These are phyloP conservation scores for Lates japonicus DNA, from an alignment of 2,797 vertebrate species.

Conservation along the genomic window DNA sequence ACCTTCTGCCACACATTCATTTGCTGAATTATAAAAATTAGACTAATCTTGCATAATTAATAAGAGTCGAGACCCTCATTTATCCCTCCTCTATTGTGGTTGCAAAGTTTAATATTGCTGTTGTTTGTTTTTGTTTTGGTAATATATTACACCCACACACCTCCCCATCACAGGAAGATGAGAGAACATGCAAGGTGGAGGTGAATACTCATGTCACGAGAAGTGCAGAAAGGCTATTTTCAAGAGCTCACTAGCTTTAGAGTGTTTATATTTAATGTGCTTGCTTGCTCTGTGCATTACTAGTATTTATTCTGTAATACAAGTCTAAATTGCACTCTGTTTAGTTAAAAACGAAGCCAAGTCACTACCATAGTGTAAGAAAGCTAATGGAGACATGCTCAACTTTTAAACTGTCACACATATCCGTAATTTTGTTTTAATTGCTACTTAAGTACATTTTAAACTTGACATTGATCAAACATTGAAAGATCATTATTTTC, in stretches of 20 bases:
- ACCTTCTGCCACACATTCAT: conserved; percentile 99
- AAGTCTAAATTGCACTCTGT: conserved; percentile 22
- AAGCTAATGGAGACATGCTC: conserved; percentile 20
- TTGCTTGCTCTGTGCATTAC: conserved; percentile 54
- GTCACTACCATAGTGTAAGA: conserved; percentile 23
- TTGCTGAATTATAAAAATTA: conserved; percentile 99
- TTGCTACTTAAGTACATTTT: background rate
- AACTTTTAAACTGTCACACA: conserved; percentile 24
- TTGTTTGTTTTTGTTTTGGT: conserved; percentile 87
- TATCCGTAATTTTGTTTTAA: background rate
- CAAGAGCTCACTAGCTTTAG: conserved; percentile 44
- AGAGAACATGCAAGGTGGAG: conserved; percentile 68
- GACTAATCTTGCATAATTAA: conserved; percentile 99
- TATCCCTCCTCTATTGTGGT: conserved; percentile 82
- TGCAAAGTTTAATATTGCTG: conserved; percentile 86
- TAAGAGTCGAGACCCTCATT: conserved; percentile 94
- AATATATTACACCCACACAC: conserved; percentile 82
- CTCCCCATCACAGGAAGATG: conserved; percentile 66
- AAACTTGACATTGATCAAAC: background rate
- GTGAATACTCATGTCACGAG: conserved; percentile 74
- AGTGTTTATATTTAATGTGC: conserved; percentile 52
- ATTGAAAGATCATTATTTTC: background rate
- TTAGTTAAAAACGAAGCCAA: conserved; percentile 37
- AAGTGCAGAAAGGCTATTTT: conserved; percentile 66
- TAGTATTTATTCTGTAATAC: conserved; percentile 16